Percentiles rank a stretch among this genome's conserved stretches.
These are phyloP conservation scores for Ischnus inquisitorius DNA, from an alignment of 2,888 invertebrate species.

Conservation along the genomic window DNA sequence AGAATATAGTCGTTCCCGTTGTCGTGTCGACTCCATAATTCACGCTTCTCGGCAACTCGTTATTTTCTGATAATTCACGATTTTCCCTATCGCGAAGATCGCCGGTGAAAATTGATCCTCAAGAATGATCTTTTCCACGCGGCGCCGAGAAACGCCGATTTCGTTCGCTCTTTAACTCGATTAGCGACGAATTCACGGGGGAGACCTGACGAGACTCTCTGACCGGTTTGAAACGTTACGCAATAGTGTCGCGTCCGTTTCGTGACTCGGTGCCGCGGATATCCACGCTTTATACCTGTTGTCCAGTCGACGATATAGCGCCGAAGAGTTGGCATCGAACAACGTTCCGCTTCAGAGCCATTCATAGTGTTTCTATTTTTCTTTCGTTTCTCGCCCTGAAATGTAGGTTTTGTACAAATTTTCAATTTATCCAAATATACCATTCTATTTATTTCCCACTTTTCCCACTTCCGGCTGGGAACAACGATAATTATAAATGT, in stretches of 20 bases:
- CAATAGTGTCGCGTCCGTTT: background rate
- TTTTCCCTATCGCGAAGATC: too few relatives aligned
- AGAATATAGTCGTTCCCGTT: too few relatives aligned
- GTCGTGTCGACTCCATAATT: too few relatives aligned
- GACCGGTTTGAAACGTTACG: background rate
- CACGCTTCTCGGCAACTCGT: too few relatives aligned
- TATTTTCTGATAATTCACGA: too few relatives aligned
- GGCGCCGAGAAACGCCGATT: background rate
- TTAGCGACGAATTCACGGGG: background rate
- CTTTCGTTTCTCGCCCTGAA: too few relatives aligned
- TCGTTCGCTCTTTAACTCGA: background rate
- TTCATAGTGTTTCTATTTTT: background rate
- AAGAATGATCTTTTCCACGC: slow-evolving; percentile 30
- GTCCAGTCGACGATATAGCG: background rate
- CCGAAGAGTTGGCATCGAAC: background rate
- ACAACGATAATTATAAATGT: too few relatives aligned
- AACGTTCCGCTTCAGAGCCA: background rate
- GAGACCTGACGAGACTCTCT: background rate
- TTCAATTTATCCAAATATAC: too few relatives aligned
- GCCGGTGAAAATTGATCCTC: background rate
- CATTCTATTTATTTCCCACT: too few relatives aligned
- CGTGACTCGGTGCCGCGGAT: background rate
- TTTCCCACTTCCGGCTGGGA: too few relatives aligned
- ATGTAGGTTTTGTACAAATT: too few relatives aligned
- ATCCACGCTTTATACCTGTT: slow-evolving; percentile 15